Evolutionary conservation across 2,888 invertebrate species (phyloP), one percentile per base, ranked within the genome.

Genomic region (Nemotelus nigrinus): DNA sequence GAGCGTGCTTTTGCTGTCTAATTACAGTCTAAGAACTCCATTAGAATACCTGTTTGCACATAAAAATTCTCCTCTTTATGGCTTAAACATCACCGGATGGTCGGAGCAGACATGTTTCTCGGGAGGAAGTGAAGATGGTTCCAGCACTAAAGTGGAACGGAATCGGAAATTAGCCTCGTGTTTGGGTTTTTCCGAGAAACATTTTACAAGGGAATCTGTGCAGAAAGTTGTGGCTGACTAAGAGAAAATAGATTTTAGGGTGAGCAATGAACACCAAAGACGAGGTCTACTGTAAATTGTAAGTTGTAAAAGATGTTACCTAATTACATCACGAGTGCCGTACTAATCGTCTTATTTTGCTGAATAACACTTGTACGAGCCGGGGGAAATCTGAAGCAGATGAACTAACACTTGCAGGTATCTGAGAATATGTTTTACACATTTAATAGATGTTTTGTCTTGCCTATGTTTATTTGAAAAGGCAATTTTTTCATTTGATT

Each of bases 1-100:
- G 71, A 71, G 55, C 71, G 71, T 71, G 71, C 71, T 71, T 57
- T 2, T 71, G 71, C 57, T 39, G 55, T 57, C 71, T 71, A 71
- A 71, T 71, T 71, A 71, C 71, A 57, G 57, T 71, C 71, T 71
- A 71, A 71, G 71, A 57, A 71, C 71, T 71, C 71, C 71, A 71
- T 71, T 71, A 71, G 71, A 71, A 43, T 71, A 71, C 71, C 71
- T 71, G 71, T 53, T 71, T 41, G 44, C 71, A 55, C 71, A 71
- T 71, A 71, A 71, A 71, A 71, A 71, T 71, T n/a, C 48, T 55
- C 44, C 57, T 43, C 55, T 71, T 48, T 55, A 55, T 71, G 55
- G 41, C 48, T 44, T 43, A 50, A 25, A 55, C 25, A 1, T 57
- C 41, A 44, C 43, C 55, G n/a, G 25, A 25, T 25, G 25, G 25